Evolutionary conservation across 2,113 vertebrate species (phyloP), one percentile per base, ranked within the genome.

Genomic region (Nestor notabilis): DNA sequence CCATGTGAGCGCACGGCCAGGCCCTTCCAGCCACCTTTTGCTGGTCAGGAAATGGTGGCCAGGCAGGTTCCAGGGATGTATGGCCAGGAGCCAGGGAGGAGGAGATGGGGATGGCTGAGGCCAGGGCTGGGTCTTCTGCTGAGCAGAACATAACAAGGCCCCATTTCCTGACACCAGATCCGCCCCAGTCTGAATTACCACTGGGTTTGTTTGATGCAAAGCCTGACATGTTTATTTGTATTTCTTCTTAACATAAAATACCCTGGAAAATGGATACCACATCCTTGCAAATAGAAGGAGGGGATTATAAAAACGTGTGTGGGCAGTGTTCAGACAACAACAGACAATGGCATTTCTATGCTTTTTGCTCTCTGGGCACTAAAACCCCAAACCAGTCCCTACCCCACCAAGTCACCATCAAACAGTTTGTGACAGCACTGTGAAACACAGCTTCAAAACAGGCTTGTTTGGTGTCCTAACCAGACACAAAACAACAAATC

Each of bases 21-120:
- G 94, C 78, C 72, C 94, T 94, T 53, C 17, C 24, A 95, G 96
- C 95, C 96, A 66, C 91, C 93, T 95, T 94, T 77, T 19, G 89
- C 97, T 90, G 97, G 70, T 63, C 70, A 83, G 97, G 92, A 97
- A 87, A 70, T 13, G 90, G 96, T 94, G 94, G 97, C 75, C 46
- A 18, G 88, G 90, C 88, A 31, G 87, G 3, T 55, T 29, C 50
- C 29, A 18, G 23, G 8, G 1, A 21, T 24, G 18, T 21, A 63
- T 44, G 90, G 78, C 92, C 24, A 7, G 29, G 31, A 71, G 80
- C 75, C 63, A 71, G 74, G 44, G 72, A 69, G 76, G 56, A 92
- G 66, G 56, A 91, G 75, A 63, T 84, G 78, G 41, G 52, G 10
- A 43, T 11, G 85, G 68, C 16, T 0, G 2, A 50, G 90, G 89